A percentile compares a stretch with the other conserved stretches of the same genome.
Conservation (phyloP, 2,888 invertebrate genomes). For the Scaptomyza tumidula region DNA sequence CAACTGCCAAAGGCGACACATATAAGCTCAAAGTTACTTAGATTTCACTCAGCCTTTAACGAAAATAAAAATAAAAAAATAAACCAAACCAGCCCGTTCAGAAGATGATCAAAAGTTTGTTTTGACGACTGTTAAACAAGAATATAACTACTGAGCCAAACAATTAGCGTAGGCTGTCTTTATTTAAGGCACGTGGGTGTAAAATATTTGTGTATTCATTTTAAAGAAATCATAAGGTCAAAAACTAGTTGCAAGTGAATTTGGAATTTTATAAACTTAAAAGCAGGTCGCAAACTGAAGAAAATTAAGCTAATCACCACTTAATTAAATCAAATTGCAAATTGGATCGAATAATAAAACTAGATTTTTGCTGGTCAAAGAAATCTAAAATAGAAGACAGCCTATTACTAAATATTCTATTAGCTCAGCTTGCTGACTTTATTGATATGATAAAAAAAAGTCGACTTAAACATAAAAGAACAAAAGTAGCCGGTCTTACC, state of each 20-base stretch:
- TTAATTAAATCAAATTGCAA: slow-evolving; percentile 20
- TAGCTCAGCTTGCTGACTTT: not conserved
- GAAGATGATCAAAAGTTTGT: slow-evolving; percentile 21
- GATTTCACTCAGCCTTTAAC: not conserved
- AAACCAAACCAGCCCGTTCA: slow-evolving; percentile 1
- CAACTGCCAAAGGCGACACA: slow-evolving; percentile 25
- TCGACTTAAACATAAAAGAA: not conserved
- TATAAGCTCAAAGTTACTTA: slow-evolving; percentile 35
- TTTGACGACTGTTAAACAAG: slow-evolving; percentile 3
- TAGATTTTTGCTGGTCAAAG: slow-evolving; percentile 4
- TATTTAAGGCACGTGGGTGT: slow-evolving; percentile 27
- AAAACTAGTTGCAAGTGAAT: slow-evolving; percentile 5
- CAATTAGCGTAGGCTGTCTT: slow-evolving; percentile 30
- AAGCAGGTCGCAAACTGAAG: not conserved
- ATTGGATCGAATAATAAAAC: slow-evolving; percentile 15
- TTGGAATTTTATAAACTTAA: slow-evolving; percentile 2
- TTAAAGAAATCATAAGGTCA: slow-evolving; percentile 32
- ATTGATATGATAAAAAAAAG: not conserved
- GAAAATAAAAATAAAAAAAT: not conserved
- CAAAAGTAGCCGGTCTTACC: slow-evolving; percentile 46
- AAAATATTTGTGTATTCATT: slow-evolving; percentile 30
- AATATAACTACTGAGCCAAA: slow-evolving; percentile 9
- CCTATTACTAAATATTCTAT: slow-evolving; percentile 21
- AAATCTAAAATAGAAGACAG: not conserved
- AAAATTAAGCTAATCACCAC: not conserved